These are phyloP conservation scores for Amphipyra berbera DNA, from an alignment of 2,888 invertebrate species.

Conservation along the genomic window DNA sequence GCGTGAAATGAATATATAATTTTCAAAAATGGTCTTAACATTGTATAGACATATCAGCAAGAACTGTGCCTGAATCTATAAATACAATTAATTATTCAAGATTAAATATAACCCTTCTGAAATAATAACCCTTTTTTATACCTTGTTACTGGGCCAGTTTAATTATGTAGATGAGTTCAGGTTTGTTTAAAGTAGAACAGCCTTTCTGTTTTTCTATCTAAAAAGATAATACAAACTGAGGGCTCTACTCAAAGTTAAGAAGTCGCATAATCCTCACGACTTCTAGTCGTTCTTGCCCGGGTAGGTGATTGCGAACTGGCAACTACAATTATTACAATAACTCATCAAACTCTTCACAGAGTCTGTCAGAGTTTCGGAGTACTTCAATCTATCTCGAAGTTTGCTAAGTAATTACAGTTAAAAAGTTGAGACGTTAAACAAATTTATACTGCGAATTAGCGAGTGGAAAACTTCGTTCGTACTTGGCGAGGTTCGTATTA, in stretches of 20 bases:
- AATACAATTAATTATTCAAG: too few species aligned
- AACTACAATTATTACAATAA: constrained; percentile 71
- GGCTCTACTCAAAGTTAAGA: constrained; percentile 29
- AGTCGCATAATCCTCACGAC: constrained; percentile 43
- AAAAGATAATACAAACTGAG: constrained; percentile 27
- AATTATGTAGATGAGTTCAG: constrained; percentile 2
- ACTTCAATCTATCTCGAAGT: constrained; percentile 84
- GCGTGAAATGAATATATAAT: too few species aligned
- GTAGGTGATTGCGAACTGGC: constrained; percentile 51
- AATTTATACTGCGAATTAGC: constrained; percentile 89
- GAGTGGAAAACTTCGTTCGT: constrained; percentile 75
- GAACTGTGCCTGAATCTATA: too few species aligned
- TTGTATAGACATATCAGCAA: too few species aligned
- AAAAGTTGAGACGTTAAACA: constrained; percentile 89
- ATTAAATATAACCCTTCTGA: too few species aligned
- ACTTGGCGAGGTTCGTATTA: constrained; percentile 77
- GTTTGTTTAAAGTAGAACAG: constrained; percentile 2
- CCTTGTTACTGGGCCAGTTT: background rate
- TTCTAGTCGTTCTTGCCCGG: constrained; percentile 35
- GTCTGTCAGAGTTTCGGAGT: constrained; percentile 75
- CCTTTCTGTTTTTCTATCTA: background rate
- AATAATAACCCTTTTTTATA: too few species aligned
- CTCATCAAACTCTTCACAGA: constrained; percentile 73
- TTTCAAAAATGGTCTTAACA: too few species aligned
- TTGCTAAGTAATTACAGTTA: constrained; percentile 87